Conservation (phyloP, 2,113 vertebrate genomes). For the Catharus bicknelli region DNA sequence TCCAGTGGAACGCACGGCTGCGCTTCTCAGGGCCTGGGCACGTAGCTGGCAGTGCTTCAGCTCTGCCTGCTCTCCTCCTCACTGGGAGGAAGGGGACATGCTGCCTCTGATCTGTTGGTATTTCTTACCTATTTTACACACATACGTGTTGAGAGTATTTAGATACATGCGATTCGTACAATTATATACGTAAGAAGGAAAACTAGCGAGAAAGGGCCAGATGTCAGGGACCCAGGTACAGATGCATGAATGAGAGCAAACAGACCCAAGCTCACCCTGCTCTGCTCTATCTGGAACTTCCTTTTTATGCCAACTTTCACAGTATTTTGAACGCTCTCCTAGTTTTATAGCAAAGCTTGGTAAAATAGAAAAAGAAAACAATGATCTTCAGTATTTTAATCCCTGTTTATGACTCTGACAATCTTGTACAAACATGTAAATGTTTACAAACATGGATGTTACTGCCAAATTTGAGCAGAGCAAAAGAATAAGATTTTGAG, state of each 20-base stretch:
- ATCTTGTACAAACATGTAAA: neutral
- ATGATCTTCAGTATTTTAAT: neutral
- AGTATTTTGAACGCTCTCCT: neutral
- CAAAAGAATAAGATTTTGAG: neutral
- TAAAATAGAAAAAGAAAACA: neutral
- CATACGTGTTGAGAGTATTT: fast-evolving
- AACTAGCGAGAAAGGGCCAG: neutral
- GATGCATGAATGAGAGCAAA: neutral
- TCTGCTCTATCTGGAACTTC: neutral
- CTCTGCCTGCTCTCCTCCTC: neutral
- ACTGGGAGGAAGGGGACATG: fast-evolving
- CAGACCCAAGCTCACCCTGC: neutral
- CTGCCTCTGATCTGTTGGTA: neutral
- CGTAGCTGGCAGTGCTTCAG: neutral
- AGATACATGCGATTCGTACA: neutral
- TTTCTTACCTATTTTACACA: neutral
- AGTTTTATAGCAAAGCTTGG: neutral
- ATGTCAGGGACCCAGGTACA: neutral
- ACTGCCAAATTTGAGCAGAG: neutral
- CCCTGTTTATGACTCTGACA: neutral
- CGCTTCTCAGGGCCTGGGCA: neutral
- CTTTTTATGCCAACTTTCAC: neutral
- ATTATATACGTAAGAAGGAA: neutral
- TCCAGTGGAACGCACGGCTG: neutral
- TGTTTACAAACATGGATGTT: neutral